phyloP scores from a whole-genome alignment of 2,797 vertebrate genomes.

The Phaenicophaeus curvirostris region DNA sequence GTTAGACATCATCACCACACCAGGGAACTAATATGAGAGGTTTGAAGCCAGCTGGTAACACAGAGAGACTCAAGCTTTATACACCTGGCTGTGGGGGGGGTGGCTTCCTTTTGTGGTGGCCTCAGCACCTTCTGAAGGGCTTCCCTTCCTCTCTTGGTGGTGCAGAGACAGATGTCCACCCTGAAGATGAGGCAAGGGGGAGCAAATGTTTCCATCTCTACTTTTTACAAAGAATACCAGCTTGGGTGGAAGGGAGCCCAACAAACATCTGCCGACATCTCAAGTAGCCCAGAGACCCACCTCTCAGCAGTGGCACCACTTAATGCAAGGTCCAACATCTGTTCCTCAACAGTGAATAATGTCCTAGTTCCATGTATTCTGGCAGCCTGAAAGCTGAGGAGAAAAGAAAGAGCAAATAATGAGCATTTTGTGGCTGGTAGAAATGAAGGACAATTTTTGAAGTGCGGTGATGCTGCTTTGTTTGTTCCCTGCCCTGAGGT shows the following conservation, averaged over 20 bases:
- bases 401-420: background rate
- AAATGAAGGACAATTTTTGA: background rate
- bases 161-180: background rate
- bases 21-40: background rate
- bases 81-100: background rate
- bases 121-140: background rate
- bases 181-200: background rate
- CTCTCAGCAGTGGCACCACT: background rate
- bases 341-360: background rate
- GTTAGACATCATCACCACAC: background rate
- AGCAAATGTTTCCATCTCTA: background rate
- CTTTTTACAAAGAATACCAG: background rate
- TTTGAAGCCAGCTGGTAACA: background rate
- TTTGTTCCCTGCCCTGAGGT: background rate
- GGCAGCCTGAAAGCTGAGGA: background rate
- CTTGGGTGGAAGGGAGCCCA: background rate
- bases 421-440: background rate
- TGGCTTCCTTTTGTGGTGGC: background rate
- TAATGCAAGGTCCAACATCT: background rate
- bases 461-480: background rate
- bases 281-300: background rate
- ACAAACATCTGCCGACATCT: background rate
- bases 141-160: background rate
- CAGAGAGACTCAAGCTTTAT: background rate
- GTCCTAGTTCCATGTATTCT: background rate